Conservation (phyloP, 2,113 vertebrate species). For the Rhinolophus ferrumequinum region DNA sequence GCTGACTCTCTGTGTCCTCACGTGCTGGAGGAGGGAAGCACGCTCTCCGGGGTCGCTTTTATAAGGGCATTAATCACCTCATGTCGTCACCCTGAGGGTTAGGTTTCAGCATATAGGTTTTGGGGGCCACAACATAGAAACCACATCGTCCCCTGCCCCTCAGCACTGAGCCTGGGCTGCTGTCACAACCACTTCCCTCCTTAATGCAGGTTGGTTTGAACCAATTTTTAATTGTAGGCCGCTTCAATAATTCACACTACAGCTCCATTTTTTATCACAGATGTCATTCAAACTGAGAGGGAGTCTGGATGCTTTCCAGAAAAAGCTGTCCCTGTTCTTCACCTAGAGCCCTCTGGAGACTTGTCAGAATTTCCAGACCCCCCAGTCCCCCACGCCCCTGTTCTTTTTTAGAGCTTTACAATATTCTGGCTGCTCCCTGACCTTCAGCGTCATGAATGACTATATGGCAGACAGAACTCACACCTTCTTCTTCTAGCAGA, state of each 20-base stretch:
- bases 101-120: background rate
- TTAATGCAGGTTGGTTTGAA: background rate
- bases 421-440: background rate
- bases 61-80: background rate
- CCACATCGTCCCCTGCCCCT: background rate
- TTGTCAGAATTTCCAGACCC: background rate
- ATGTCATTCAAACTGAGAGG: background rate
- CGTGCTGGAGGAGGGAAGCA: accelerated
- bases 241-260: background rate
- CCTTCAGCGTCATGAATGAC: background rate
- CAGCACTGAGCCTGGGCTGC: background rate
- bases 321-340: background rate
- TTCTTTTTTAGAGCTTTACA: background rate
- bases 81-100: background rate
- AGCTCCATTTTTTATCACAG: background rate
- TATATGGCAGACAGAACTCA: background rate
- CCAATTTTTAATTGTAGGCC: background rate
- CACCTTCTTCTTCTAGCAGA: background rate
- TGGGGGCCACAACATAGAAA: background rate
- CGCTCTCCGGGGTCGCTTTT: background rate
- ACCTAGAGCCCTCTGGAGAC: background rate
- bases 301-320: conserved; percentile 1
- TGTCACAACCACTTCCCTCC: background rate
- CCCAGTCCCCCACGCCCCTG: no score
- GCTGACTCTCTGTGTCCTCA: background rate